Percentiles rank a stretch among this genome's conserved stretches.
Conservation (phyloP, 2,888 invertebrate genomes). For the Mycogona germanica region DNA sequence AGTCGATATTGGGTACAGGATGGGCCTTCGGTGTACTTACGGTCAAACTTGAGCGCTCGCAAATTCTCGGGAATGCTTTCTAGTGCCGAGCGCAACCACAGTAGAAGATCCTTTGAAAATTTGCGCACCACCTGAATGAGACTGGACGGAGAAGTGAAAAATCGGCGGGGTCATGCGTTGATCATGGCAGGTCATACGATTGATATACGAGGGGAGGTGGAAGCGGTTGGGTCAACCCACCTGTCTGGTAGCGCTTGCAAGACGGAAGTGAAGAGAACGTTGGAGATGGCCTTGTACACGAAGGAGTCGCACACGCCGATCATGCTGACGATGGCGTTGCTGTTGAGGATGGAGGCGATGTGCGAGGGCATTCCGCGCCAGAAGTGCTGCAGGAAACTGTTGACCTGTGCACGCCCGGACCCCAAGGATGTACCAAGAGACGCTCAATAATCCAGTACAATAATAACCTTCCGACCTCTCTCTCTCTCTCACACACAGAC, state of each 20-base stretch:
- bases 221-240: slow-evolving; percentile 27
- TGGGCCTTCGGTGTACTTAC: no score
- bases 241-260: slow-evolving; percentile 36
- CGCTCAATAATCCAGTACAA: not conserved
- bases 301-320: slow-evolving; percentile 40
- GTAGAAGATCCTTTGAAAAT: slow-evolving; percentile 37
- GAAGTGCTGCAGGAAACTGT: slow-evolving; percentile 36
- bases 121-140: slow-evolving; percentile 36
- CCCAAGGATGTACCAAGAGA: slow-evolving; percentile 14
- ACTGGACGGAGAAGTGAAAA: no score
- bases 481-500: not conserved
- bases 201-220: no score
- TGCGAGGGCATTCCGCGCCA: slow-evolving; percentile 39
- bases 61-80: slow-evolving; percentile 35
- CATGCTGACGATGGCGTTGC: slow-evolving; percentile 34
- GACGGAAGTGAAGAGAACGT: slow-evolving; percentile 37
- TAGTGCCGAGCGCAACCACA: slow-evolving; percentile 35
- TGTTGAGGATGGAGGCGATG: slow-evolving; percentile 33
- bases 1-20: no score
- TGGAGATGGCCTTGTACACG: slow-evolving; percentile 37
- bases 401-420: no score
- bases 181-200: no score
- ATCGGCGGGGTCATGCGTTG: no score
- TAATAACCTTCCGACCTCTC: no score
- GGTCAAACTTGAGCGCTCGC: slow-evolving; percentile 35